Base-by-base conservation (phyloP, 2,113 vertebrate genomes). In the Paralichthys olivaceus region DNA sequence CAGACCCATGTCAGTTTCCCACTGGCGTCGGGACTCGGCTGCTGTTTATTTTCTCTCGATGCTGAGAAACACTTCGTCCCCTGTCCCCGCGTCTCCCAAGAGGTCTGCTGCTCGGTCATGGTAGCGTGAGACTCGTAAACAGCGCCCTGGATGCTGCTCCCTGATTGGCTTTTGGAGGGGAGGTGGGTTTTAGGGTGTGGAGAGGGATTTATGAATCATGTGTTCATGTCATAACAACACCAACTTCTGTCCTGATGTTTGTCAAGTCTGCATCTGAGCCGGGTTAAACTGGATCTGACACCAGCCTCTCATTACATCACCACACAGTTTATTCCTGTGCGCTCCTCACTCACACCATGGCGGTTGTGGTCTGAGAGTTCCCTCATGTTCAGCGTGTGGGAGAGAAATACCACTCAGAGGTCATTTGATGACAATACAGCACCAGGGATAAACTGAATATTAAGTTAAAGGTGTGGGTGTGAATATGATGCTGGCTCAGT, bases 151-250 rank as follows among this genome's bases (percentile, higher is more conserved):
- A 49, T 59, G 61, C 45, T 28, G 37, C 2, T 19, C 59, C 70
- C 53, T 37, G 69, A 93, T 91, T 92, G 90, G 92, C 79, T 72
- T 74, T 2, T 0, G 1, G 7, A 15, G 53, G 81, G 85, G 87
- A 88, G 90, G 90, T 75, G 80, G 77, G 53, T 84, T 69, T 5
- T 0, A 7, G 83, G 68, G 72, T 19, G 83, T 56, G 78, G 81
- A 72, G 7, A 40, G 17, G 15, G 75, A 70, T 81, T 81, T 74
- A 61, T 54, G 78, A 69, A 80, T 65, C 8, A n/a, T 20, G 53
- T 77, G 81, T 76, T 84, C 73, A 45, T 74, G 70, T 84, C 70
- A 80, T 67, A 84, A 87, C 83, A 89, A 86, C 56, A 68, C 56
- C 25, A 45, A 74, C 67, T 43, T 66, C 69, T 82, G 75, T 83